Base-by-base conservation (phyloP, 2,888 invertebrate species). In the Lepeophtheirus nordmannii region DNA sequence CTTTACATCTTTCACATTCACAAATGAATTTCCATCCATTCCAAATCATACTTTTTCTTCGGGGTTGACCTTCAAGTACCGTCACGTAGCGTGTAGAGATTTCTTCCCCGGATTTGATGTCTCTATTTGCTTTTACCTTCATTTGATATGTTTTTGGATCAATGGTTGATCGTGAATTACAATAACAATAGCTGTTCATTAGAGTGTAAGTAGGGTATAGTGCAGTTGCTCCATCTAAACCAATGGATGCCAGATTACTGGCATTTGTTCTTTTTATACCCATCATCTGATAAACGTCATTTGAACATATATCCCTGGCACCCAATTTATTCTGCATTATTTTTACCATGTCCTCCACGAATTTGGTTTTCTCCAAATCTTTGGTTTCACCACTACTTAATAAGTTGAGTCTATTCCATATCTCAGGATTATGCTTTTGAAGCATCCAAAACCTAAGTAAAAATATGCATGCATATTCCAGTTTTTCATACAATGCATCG, bases 191-290 rank as follows among this genome's bases (percentile, higher is more conserved):
- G 22, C 58, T 58, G 20, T 58, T 58, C 58, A 58, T 58, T 5
- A 58, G 23, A n/a, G 20, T n/a, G 22, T 58, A 58, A 14, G 23
- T 30, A 12, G 58, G 58, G 8, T 58, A 58, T 3, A 58, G 14
- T 3, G 58, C 58, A 23, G 1, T 20, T 14, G 22, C 58, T 17
- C 61, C 61, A 10, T 22, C 30, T 5, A 61, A 12, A 2, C 61
- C 61, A 22, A 61, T 37, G 37, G 30, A 30, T 2, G 14, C 1
- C 1, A 61, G 38, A 38, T 22, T 61, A 17, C 61, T 61, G 2
- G 61, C 61, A 61, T 61, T 61, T 3, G 61, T 61, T 17, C 61
- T 22, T 37, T 61, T 61, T 30, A 61, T 61, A 10, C 61, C 61
- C 61, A 61, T 61, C 23, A 61, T n/a, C 14, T n/a, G 22, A 11